phyloP scores from a whole-genome alignment of 2,888 invertebrate species.

The Caenorhabditis imperialis region DNA sequence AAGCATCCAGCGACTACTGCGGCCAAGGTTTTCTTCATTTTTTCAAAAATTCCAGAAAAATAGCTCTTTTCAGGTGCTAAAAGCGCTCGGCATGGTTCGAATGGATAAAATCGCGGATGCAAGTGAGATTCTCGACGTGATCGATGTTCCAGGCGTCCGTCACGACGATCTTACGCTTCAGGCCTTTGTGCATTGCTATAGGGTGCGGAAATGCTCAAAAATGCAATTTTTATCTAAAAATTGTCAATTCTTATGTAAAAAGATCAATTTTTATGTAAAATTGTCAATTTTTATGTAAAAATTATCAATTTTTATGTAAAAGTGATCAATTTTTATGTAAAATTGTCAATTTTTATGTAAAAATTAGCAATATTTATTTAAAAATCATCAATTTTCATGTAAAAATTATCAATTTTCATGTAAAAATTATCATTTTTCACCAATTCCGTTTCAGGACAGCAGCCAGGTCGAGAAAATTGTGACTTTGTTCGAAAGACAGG shows the following conservation, averaged over 20 bases:
- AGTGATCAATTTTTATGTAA: not conserved
- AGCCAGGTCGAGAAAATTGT: conserved; percentile 84
- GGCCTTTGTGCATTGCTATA: conserved; percentile 93
- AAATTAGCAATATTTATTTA: too few species aligned
- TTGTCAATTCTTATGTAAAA: too few species aligned
- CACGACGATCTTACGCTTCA: conserved; percentile 93
- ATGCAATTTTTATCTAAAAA: too few species aligned
- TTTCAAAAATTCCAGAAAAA: not conserved
- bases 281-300: not conserved
- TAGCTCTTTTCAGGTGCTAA: conserved; percentile 83
- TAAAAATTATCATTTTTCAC: too few species aligned
- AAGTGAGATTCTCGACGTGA: conserved; percentile 84
- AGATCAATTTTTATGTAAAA: not conserved
- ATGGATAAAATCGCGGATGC: conserved; percentile 89
- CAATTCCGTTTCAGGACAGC: conserved; percentile 82
- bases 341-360: conserved; percentile 9
- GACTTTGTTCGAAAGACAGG: conserved; percentile 90
- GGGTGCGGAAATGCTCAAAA: conserved; percentile 81
- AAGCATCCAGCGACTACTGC: conserved; percentile 91
- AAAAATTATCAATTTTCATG: too few species aligned
- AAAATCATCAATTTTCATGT: too few species aligned
- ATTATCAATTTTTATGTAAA: too few species aligned
- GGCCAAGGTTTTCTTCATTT: conserved; percentile 82
- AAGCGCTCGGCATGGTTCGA: conserved; percentile 90
- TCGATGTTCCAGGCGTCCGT: conserved; percentile 85